Evolutionary conservation across 2,888 invertebrate species (phyloP).

Genomic region (Eupithecia inturbata): DNA sequence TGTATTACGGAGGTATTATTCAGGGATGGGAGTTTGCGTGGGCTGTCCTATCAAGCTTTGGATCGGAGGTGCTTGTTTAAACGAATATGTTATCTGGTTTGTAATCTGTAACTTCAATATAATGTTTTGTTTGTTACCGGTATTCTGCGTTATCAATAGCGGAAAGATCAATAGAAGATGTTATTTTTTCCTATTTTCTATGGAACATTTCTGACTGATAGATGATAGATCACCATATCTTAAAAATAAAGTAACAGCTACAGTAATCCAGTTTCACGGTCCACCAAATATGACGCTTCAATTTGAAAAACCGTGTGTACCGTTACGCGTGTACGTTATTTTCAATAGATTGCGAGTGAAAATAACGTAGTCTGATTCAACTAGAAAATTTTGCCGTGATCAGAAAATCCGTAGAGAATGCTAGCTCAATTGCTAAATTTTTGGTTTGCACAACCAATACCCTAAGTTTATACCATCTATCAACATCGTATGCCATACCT

Average conservation of each 20-base stretch:
- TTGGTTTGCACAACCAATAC: too few species aligned
- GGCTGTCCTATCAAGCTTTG: neutral
- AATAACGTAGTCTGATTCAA: neutral
- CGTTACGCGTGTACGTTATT: neutral
- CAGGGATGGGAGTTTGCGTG: conserved; percentile 53
- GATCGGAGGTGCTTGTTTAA: neutral
- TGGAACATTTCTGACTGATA: neutral
- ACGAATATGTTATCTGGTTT: neutral
- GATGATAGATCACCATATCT: neutral
- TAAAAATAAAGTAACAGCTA: neutral
- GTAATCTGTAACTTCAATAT: neutral
- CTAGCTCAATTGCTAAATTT: too few species aligned
- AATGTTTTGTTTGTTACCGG: neutral
- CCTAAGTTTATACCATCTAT: too few species aligned
- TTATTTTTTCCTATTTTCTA: neutral
- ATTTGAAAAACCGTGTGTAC: neutral
- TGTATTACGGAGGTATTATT: conserved; percentile 60
- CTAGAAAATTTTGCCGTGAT: neutral
- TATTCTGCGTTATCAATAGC: neutral
- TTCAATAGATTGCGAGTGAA: neutral
- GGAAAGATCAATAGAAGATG: neutral
- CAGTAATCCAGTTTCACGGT: neutral
- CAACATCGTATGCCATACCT: too few species aligned
- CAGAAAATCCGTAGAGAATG: neutral
- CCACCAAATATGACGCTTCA: neutral